phyloP scores from a whole-genome alignment of 2,888 invertebrate genomes.

The Cephus runcator region DNA sequence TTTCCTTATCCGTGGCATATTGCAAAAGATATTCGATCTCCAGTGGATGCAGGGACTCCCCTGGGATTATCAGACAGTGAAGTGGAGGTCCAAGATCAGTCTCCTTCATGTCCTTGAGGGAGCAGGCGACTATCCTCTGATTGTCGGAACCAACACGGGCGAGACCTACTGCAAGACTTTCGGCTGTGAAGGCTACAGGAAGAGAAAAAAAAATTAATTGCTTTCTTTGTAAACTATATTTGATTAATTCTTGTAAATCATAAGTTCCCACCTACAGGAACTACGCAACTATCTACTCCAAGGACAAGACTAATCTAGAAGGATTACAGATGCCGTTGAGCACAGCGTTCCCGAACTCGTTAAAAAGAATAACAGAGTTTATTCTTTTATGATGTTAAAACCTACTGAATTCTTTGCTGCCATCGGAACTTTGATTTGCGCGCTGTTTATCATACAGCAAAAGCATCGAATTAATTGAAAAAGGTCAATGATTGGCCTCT shows the following conservation, averaged over 20 bases:
- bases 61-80: slow-evolving; percentile 93
- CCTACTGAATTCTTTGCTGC: not conserved
- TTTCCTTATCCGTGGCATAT: slow-evolving; percentile 56
- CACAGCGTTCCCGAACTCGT: not conserved
- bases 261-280: not conserved
- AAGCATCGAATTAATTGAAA: not conserved
- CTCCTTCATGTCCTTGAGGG: slow-evolving; percentile 78
- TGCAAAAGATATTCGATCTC: slow-evolving; percentile 88
- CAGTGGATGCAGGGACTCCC: slow-evolving; percentile 85
- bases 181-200: slow-evolving; percentile 65
- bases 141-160: slow-evolving; percentile 90
- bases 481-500: not conserved
- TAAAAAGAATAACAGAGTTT: not conserved
- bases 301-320: not conserved
- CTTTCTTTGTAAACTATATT: slow-evolving; percentile 11
- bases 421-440: not conserved
- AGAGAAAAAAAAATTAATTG: slow-evolving; percentile 23
- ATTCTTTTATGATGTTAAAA: not conserved
- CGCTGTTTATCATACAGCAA: not conserved
- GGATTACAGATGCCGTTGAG: not conserved
- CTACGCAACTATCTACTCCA: not conserved
- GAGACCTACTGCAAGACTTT: slow-evolving; percentile 84
- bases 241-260: not conserved
- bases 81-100: slow-evolving; percentile 88
- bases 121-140: slow-evolving; percentile 81